phyloP scores from a whole-genome alignment of 2,797 vertebrate genomes.

The Mormyrus proboscirostris region DNA sequence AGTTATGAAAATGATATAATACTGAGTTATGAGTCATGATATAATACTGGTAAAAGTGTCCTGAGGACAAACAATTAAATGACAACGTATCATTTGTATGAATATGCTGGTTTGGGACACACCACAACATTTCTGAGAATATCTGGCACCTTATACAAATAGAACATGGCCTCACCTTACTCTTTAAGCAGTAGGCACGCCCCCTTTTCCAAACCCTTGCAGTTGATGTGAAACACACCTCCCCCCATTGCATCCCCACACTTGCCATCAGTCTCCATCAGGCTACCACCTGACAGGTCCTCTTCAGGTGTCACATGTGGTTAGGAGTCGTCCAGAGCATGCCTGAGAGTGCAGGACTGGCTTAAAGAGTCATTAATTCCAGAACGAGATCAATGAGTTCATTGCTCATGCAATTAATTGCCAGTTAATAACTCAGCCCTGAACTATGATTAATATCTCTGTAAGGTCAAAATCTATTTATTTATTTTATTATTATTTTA shows the following conservation, averaged over 20 bases:
- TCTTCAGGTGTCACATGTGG: not conserved
- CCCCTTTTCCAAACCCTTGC: not conserved
- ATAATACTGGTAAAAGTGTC: not conserved
- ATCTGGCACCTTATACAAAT: not conserved
- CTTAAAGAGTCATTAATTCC: not conserved
- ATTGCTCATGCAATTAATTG: not conserved
- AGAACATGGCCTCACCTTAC: not conserved
- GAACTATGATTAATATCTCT: not conserved
- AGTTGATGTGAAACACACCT: not conserved
- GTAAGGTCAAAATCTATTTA: not conserved
- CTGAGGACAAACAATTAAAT: not conserved
- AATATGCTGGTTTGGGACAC: not conserved
- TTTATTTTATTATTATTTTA: not conserved
- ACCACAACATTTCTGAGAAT: not conserved
- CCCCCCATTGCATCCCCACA: not conserved
- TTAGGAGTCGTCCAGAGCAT: not conserved
- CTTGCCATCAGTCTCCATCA: not conserved
- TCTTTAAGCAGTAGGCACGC: not conserved
- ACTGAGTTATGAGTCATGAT: not conserved
- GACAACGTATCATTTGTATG: not conserved
- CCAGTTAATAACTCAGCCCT: not conserved
- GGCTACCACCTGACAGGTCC: not conserved
- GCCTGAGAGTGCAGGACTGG: not conserved
- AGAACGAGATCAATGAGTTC: not conserved
- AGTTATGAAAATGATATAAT: not conserved